Evolutionary conservation across 2,113 vertebrate genomes (phyloP), one percentile per base, ranked within the genome.

Genomic region (Mormyrus iriodes): DNA sequence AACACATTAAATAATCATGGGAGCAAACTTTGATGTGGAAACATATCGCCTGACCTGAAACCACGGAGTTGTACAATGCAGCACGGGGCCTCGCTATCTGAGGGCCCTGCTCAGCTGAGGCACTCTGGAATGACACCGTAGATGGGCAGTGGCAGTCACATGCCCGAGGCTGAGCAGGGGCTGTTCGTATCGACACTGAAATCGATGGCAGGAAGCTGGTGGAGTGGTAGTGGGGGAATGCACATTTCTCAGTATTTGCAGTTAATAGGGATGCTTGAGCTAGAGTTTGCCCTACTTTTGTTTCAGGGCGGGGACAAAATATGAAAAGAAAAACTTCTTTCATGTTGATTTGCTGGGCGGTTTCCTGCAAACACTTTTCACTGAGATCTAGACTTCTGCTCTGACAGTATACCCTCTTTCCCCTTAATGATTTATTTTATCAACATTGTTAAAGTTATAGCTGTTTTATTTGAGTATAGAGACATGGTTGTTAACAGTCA

Each of bases 1-100:
- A 87, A 87, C 24, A 8, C 55, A 87, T 87, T 87, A 87, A 87
- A 87, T 87, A 87, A 61, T 87, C 86, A 87, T 87, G 39, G 86
- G 31, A 61, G 86, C 42, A 87, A 87, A 61, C 86, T 61, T 87
- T 87, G 86, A 87, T 61, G 86, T 87, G 39, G 86, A 61, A 65
- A 65, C 35, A 44, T 24, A 44, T 21, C 17, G 86, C 35, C 86
- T 87, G 49, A 55, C 55, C 35, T 13, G 55, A 24, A 44, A 87
- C 35, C 35, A 46, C 21, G 24, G 17, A 44, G 55, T 55, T 44
- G 86, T 58, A 55, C 35, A 39, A 5, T 39, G n/a, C 0, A 0
- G 86, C 21, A n/a, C 15, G n/a, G 53, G 19, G 55, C 31, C 52
- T 65, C 15, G 86, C 49, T 44, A 44, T 65, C 86, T 65, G 8